Percentiles rank a stretch among this genome's conserved stretches.
Evolutionary conservation across 1,140 invertebrate genomes (phyloP).

Genomic region (Papilio glaucus): DNA sequence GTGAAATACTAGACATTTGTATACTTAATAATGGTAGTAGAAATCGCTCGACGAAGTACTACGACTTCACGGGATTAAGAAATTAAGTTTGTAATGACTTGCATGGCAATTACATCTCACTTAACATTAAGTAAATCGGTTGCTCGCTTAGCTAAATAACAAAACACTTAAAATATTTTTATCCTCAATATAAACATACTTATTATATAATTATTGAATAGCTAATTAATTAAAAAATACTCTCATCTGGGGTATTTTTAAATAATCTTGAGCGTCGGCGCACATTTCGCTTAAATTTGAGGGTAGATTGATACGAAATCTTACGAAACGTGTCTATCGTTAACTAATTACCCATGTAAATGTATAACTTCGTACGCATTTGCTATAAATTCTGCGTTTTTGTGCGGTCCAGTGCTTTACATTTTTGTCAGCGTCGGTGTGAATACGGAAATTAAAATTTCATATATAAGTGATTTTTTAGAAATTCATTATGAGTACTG

Average conservation of each 20-base stretch:
- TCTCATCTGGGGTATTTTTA: conserved; percentile 27
- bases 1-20: too few species aligned
- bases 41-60: too few species aligned
- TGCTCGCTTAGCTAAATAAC: too few species aligned
- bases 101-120: too few species aligned
- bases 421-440: background rate
- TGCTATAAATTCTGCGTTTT: conserved; percentile 20
- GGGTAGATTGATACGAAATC: background rate
- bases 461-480: background rate
- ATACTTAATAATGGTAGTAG: too few species aligned
- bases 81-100: too few species aligned
- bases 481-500: conserved; percentile 11
- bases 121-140: too few species aligned
- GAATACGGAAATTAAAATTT: background rate
- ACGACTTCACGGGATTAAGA: too few species aligned
- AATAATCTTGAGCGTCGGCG: background rate
- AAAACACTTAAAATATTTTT: too few species aligned
- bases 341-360: background rate
- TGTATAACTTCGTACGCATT: conserved; percentile 11
- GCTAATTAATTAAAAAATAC: conserved; percentile 8
- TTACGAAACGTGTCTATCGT: background rate
- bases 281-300: background rate
- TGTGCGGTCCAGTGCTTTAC: background rate
- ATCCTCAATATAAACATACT: background rate
- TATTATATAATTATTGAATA: conserved; percentile 23